phyloP scores from a whole-genome alignment of 2,888 invertebrate genomes.

The Plebejus argus region DNA sequence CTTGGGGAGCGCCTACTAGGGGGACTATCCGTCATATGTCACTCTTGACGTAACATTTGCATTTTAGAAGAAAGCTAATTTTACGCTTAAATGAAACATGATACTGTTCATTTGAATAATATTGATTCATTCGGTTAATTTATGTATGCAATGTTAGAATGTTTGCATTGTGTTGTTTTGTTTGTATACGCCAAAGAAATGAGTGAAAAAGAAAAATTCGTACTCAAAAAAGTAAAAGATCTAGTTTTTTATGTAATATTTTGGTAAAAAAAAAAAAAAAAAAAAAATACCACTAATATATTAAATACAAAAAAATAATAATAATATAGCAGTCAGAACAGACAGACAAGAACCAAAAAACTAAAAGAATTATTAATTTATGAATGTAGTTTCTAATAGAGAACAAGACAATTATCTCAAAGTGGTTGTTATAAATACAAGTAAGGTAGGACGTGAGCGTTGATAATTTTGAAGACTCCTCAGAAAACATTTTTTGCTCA shows the following conservation, averaged over 20 bases:
- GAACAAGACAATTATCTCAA: background rate
- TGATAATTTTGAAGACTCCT: conserved; percentile 25
- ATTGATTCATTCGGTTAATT: background rate
- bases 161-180: background rate
- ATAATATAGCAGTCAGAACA: background rate
- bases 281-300: background rate
- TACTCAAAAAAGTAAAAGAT: background rate
- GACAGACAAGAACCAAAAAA: background rate
- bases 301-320: background rate
- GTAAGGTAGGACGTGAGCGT: conserved; percentile 27
- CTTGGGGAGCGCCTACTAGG: background rate
- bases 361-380: background rate
- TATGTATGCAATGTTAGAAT: background rate
- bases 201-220: background rate
- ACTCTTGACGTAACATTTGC: background rate
- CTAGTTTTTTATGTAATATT: background rate
- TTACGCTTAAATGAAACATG: conserved; percentile 2
- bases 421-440: conserved; percentile 13
- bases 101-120: background rate
- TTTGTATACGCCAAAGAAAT: background rate
- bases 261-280: background rate
- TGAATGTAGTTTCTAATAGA: background rate
- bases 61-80: conserved; percentile 1
- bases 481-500: conserved; percentile 21
- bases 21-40: background rate